Evolutionary conservation across 2,113 vertebrate genomes (phyloP).

Genomic region (Clarias gariepinus): DNA sequence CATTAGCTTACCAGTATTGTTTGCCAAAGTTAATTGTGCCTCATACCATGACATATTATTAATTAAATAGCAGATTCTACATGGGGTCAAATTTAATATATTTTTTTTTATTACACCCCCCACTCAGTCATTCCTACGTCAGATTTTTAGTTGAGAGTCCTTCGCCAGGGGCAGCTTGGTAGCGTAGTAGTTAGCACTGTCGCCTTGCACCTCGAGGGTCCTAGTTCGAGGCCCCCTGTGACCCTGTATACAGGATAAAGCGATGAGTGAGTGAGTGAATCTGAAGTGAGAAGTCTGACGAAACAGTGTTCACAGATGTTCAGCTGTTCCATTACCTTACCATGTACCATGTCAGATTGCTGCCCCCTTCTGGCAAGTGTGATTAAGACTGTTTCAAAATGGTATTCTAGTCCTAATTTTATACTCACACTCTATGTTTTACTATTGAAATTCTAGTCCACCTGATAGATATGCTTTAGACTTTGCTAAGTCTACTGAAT

Average conservation of each 20-base stretch:
- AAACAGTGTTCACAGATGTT: too few species aligned
- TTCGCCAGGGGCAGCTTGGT: too few species aligned
- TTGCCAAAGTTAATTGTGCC: background rate
- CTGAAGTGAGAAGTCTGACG: too few species aligned
- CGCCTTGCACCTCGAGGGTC: too few species aligned
- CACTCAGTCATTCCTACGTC: background rate
- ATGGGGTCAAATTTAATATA: background rate
- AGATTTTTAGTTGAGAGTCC: background rate
- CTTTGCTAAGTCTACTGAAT: background rate
- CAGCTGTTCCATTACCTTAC: background rate
- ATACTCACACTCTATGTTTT: background rate
- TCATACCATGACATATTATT: background rate
- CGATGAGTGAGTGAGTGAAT: too few species aligned
- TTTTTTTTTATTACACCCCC: background rate
- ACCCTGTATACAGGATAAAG: too few species aligned
- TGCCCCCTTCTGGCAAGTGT: constrained; percentile 4
- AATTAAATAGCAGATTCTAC: background rate
- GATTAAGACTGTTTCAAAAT: background rate
- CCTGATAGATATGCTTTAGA: background rate
- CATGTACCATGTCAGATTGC: background rate
- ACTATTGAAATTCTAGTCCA: background rate
- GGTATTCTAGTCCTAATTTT: background rate
- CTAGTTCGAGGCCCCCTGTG: too few species aligned
- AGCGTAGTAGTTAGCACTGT: too few species aligned
- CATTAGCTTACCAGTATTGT: background rate